Evolutionary conservation across 2,888 invertebrate species (phyloP).

Genomic region (Acleris cristana): DNA sequence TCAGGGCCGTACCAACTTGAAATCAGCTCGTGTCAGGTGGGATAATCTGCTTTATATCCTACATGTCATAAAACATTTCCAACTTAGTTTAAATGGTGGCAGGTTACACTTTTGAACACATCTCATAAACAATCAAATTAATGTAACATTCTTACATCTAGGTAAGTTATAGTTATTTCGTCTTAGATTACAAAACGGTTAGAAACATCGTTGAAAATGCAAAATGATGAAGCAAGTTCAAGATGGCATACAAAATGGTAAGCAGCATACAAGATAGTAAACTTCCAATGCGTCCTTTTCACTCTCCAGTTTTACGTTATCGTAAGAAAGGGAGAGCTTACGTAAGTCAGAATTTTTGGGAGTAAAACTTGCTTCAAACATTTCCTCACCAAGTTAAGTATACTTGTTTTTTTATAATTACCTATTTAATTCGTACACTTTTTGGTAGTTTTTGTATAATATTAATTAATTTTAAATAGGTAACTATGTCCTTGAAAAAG

Average conservation of each 20-base stretch:
- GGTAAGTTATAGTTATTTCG: slow-evolving; percentile 6
- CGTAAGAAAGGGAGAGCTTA: too few species aligned
- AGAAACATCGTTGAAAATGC: slow-evolving; percentile 4
- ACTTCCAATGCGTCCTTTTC: too few species aligned
- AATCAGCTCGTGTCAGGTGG: background rate
- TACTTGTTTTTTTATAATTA: background rate
- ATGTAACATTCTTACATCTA: slow-evolving; percentile 13
- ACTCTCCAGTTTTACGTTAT: too few species aligned
- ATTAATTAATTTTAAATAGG: too few species aligned
- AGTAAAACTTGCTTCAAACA: too few species aligned
- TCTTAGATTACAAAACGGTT: slow-evolving; percentile 16
- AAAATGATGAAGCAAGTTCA: too few species aligned
- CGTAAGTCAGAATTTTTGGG: too few species aligned
- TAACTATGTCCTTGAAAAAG: too few species aligned
- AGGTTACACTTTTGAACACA: slow-evolving; percentile 29
- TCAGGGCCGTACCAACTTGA: background rate
- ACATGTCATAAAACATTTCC: slow-evolving; percentile 9
- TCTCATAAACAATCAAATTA: slow-evolving; percentile 21
- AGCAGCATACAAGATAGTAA: too few species aligned
- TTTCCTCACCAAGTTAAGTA: background rate
- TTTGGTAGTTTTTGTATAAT: too few species aligned
- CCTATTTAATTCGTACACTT: too few species aligned
- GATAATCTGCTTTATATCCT: slow-evolving; percentile 17
- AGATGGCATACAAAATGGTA: too few species aligned
- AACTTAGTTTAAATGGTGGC: slow-evolving; percentile 20